These are phyloP conservation scores for Polydrusus pterygomalis DNA, from an alignment of 2,888 invertebrate species.

Conservation along the genomic window DNA sequence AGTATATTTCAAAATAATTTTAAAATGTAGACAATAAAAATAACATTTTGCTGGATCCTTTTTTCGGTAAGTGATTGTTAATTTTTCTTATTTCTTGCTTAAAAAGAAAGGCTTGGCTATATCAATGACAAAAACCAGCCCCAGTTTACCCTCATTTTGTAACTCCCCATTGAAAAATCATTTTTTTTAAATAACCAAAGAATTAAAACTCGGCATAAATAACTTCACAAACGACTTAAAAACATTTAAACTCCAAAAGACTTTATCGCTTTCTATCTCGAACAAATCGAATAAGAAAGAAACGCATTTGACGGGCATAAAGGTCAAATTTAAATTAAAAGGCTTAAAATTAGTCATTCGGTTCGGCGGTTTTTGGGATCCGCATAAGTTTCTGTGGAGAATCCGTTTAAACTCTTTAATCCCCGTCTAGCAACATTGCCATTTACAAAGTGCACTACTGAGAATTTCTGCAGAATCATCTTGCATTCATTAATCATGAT, in stretches of 20 bases:
- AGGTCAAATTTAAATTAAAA: slow-evolving; percentile 53
- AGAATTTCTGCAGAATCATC: slow-evolving; percentile 63
- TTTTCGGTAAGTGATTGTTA: too few species aligned
- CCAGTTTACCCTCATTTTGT: neutral
- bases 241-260: slow-evolving; percentile 20
- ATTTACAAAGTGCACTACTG: slow-evolving; percentile 52
- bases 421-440: slow-evolving; percentile 52
- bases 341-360: slow-evolving; percentile 41
- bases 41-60: too few species aligned
- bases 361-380: slow-evolving; percentile 38
- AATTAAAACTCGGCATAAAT: neutral
- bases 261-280: slow-evolving; percentile 25
- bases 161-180: neutral
- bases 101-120: too few species aligned
- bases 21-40: too few species aligned
- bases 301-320: slow-evolving; percentile 44
- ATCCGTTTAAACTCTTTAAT: slow-evolving; percentile 51
- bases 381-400: slow-evolving; percentile 42
- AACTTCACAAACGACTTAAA: slow-evolving; percentile 19
- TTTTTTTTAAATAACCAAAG: neutral
- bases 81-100: too few species aligned
- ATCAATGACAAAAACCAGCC: too few species aligned
- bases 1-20: too few species aligned
- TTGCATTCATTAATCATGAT: slow-evolving; percentile 64
- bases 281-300: slow-evolving; percentile 42